Evolutionary conservation across 37 sponge, comb jelly and placozoan species (phyloP).

Genomic region (Crambe crambe): DNA sequence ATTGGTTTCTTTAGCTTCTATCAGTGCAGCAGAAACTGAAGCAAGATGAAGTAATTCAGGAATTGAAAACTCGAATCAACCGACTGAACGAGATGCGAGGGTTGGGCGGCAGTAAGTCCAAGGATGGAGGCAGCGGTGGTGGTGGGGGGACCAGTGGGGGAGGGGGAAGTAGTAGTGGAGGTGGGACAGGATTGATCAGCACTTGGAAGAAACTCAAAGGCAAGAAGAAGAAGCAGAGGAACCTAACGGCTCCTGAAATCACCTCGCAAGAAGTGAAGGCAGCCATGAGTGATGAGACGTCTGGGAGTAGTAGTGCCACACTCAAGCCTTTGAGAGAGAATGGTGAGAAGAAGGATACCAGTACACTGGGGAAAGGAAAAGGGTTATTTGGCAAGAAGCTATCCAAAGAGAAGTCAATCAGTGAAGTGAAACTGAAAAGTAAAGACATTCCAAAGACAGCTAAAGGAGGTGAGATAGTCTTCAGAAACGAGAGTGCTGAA

Average conservation of each 20-base stretch:
- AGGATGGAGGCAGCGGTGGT: not conserved
- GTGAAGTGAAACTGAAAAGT: not conserved
- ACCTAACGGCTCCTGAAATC: constrained; percentile 53
- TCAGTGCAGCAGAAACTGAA: constrained; percentile 48
- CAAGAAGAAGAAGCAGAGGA: constrained; percentile 55
- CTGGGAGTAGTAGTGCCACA: no score
- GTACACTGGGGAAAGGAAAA: not conserved
- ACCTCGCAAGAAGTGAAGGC: not conserved
- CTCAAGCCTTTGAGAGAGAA: constrained; percentile 2
- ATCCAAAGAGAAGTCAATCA: constrained; percentile 3
- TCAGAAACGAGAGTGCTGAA: not conserved
- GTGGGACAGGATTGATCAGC: constrained; percentile 21
- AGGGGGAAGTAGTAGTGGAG: not conserved
- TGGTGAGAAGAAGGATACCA: constrained; percentile 2
- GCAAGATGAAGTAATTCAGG: constrained; percentile 41
- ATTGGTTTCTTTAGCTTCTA: constrained; percentile 39
- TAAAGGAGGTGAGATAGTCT: not conserved
- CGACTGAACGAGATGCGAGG: constrained; percentile 35
- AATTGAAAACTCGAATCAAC: constrained; percentile 34
- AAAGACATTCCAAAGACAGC: not conserved
- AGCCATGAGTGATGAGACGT: not conserved
- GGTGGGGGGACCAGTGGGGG: not conserved
- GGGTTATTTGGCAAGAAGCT: constrained; percentile 20
- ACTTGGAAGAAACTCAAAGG: constrained; percentile 70
- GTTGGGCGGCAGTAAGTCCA: not conserved